These are phyloP conservation scores for Dasypogon diadema DNA, from an alignment of 2,888 invertebrate species.

Conservation along the genomic window DNA sequence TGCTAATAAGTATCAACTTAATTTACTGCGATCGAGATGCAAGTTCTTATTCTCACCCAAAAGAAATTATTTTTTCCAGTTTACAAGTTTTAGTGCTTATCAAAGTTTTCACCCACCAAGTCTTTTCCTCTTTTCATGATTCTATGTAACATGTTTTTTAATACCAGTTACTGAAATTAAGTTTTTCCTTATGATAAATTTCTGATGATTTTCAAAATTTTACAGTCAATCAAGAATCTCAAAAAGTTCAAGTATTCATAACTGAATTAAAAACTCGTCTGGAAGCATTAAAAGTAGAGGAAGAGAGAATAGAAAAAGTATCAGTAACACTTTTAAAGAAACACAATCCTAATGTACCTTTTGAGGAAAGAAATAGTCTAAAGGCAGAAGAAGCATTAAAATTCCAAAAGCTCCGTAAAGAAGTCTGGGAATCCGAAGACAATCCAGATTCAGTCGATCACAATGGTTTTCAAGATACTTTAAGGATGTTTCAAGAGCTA, in stretches of 20 bases:
- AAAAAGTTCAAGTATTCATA: conserved; percentile 32
- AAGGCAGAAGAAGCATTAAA: background rate
- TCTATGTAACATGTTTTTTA: no score
- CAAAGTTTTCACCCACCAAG: no score
- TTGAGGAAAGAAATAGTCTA: background rate
- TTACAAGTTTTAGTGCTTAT: no score
- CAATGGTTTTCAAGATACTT: background rate
- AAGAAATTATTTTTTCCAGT: no score
- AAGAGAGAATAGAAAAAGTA: conserved; percentile 23
- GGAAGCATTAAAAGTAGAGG: background rate
- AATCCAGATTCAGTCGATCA: background rate
- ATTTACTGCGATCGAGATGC: no score
- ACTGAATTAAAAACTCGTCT: background rate
- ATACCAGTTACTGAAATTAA: no score
- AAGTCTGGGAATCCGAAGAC: conserved; percentile 29
- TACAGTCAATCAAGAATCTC: conserved; percentile 13
- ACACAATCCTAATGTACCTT: background rate
- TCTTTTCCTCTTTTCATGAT: no score
- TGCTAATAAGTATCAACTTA: no score
- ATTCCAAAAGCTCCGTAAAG: conserved; percentile 14
- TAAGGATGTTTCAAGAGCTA: conserved; percentile 19
- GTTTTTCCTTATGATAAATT: no score
- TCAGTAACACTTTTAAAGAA: conserved; percentile 27
- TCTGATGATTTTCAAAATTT: no score
- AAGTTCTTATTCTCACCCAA: no score